These are phyloP conservation scores for Sebastes fasciatus DNA, from an alignment of 2,113 vertebrate species.

Conservation along the genomic window DNA sequence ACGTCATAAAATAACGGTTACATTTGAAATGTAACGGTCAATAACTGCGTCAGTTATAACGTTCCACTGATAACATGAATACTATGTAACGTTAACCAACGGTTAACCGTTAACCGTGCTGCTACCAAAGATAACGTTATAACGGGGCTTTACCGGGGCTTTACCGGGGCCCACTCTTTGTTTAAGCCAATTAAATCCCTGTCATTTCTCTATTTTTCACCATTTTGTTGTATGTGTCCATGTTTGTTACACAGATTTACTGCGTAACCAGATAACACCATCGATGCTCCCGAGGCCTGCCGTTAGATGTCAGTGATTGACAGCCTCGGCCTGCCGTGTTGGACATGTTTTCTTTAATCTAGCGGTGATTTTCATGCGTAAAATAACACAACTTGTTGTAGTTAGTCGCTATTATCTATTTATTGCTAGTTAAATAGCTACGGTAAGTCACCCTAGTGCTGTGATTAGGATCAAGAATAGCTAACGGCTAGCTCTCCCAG, in stretches of 20 bases:
- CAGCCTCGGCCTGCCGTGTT: conserved; percentile 43
- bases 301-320: conserved; percentile 72
- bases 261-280: conserved; percentile 32
- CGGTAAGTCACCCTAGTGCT: too few relatives aligned
- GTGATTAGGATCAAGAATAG: not conserved
- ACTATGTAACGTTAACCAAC: not conserved
- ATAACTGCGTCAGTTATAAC: not conserved
- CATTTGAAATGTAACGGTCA: not conserved
- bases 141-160: not conserved
- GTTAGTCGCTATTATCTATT: not conserved
- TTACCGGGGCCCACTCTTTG: not conserved
- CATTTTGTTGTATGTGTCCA: not conserved
- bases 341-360: conserved; percentile 43
- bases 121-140: conserved; percentile 3
- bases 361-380: not conserved
- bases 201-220: not conserved
- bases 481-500: conserved; percentile 41
- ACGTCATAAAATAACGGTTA: not conserved
- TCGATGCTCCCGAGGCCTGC: conserved; percentile 53
- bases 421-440: not conserved
- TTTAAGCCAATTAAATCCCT: not conserved
- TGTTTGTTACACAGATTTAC: not conserved
- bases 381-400: not conserved
- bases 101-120: not conserved
- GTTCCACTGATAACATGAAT: not conserved